A percentile compares a stretch with the other conserved stretches of the same genome.
Conservation (phyloP, 1,140 invertebrate genomes). For the Mesaphorura yosii region DNA sequence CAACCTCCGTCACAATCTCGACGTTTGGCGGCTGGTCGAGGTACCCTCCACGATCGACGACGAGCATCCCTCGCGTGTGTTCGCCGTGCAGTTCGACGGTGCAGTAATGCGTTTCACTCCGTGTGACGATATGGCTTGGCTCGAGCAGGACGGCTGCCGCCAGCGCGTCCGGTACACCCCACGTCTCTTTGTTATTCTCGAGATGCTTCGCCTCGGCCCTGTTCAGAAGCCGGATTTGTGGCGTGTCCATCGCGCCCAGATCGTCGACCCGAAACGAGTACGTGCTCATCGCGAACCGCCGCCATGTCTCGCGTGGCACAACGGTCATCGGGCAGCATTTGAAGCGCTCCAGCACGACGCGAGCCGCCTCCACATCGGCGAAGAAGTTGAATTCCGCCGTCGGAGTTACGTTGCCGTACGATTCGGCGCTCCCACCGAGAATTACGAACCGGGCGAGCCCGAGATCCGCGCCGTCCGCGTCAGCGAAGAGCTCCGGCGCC, state of each 20-base stretch:
- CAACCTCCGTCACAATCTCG: too few relatives aligned
- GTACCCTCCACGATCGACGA: too few relatives aligned
- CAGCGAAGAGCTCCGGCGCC: not conserved
- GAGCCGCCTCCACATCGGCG: slow-evolving; percentile 64
- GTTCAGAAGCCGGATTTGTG: slow-evolving; percentile 43
- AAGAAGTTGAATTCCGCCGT: slow-evolving; percentile 70
- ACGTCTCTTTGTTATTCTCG: slow-evolving; percentile 29
- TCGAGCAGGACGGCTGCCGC: slow-evolving; percentile 41
- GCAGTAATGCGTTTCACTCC: too few relatives aligned
- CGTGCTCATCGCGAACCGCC: too few relatives aligned
- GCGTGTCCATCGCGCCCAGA: too few relatives aligned
- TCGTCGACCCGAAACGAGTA: too few relatives aligned
- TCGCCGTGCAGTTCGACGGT: slow-evolving; percentile 45
- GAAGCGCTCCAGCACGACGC: too few relatives aligned
- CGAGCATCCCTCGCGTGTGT: slow-evolving; percentile 48
- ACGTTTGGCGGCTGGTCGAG: too few relatives aligned
- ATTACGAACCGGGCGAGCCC: not conserved
- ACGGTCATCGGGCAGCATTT: too few relatives aligned
- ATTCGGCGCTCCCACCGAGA: not conserved
- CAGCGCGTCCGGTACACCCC: slow-evolving; percentile 47
- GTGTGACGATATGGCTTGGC: too few relatives aligned
- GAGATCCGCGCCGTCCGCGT: too few relatives aligned
- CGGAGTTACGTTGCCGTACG: slow-evolving; percentile 50
- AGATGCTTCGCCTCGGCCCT: slow-evolving; percentile 40
- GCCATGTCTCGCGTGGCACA: too few relatives aligned